Conservation (phyloP, 2,888 invertebrate species). For the Formica aserva region DNA sequence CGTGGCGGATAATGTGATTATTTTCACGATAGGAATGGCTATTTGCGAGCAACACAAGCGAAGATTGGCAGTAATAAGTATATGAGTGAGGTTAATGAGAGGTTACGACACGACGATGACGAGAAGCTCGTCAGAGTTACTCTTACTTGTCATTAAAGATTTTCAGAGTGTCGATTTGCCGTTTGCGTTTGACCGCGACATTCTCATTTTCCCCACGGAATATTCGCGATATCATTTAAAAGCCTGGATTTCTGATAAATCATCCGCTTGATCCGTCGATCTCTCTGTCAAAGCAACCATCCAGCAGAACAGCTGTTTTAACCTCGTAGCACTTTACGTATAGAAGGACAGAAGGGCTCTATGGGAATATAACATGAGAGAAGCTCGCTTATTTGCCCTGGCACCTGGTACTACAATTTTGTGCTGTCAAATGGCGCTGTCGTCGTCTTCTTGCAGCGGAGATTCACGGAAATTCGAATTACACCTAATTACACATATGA, state of each 20-base stretch:
- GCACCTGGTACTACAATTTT: constrained; percentile 26
- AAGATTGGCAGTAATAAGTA: neutral
- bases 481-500: neutral
- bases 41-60: neutral
- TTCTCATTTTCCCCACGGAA: constrained; percentile 85
- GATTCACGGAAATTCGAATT: neutral
- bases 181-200: constrained; percentile 87
- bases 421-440: constrained; percentile 40
- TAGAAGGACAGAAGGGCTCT: constrained; percentile 31
- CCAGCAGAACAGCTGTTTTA: constrained; percentile 79
- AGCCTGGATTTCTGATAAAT: constrained; percentile 82
- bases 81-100: constrained; percentile 76
- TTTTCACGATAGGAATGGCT: neutral
- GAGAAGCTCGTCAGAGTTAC: neutral
- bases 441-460: neutral
- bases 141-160: constrained; percentile 93
- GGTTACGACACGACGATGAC: constrained; percentile 53
- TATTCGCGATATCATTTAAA: constrained; percentile 86
- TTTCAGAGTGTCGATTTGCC: constrained; percentile 93
- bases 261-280: constrained; percentile 83
- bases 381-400: neutral
- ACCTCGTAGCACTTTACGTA: constrained; percentile 56
- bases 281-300: constrained; percentile 81
- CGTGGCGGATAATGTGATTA: neutral
- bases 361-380: constrained; percentile 9